These are phyloP conservation scores for Cheilosia vernalis DNA, from an alignment of 2,888 invertebrate genomes.

Conservation along the genomic window DNA sequence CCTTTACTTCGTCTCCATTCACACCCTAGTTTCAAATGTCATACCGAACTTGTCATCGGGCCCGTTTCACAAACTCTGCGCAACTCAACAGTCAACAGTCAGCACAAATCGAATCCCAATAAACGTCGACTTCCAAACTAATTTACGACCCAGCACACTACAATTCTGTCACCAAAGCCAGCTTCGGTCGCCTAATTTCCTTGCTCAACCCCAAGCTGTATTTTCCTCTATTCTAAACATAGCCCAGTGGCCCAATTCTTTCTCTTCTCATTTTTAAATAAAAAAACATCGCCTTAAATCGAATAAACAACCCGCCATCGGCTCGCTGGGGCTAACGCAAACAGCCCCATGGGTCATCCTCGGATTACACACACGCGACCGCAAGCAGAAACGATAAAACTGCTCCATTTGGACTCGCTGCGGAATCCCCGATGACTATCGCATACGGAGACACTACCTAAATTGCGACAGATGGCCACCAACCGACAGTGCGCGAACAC, in stretches of 20 bases:
- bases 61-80: neutral
- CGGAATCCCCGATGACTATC: slow-evolving; percentile 67
- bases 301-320: slow-evolving; percentile 44
- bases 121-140: slow-evolving; percentile 44
- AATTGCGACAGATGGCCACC: slow-evolving; percentile 62
- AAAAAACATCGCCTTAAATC: slow-evolving; percentile 32
- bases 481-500: slow-evolving; percentile 28
- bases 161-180: slow-evolving; percentile 35
- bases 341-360: slow-evolving; percentile 56
- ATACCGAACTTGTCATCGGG: slow-evolving; percentile 19
- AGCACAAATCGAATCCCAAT: slow-evolving; percentile 43
- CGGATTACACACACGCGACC: slow-evolving; percentile 51
- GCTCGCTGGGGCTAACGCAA: slow-evolving; percentile 31
- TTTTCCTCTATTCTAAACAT: slow-evolving; percentile 38
- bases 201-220: slow-evolving; percentile 1
- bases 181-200: slow-evolving; percentile 22
- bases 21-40: neutral
- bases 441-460: slow-evolving; percentile 19
- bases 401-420: slow-evolving; percentile 25
- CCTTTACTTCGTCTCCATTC: neutral
- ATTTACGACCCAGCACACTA: slow-evolving; percentile 44
- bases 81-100: neutral
- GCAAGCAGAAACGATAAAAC: slow-evolving; percentile 32
- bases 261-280: neutral
- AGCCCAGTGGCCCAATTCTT: slow-evolving; percentile 11